Evolutionary conservation across 2,797 vertebrate genomes (phyloP), one percentile per base, ranked within the genome.

Genomic region (Fundulus diaphanus): DNA sequence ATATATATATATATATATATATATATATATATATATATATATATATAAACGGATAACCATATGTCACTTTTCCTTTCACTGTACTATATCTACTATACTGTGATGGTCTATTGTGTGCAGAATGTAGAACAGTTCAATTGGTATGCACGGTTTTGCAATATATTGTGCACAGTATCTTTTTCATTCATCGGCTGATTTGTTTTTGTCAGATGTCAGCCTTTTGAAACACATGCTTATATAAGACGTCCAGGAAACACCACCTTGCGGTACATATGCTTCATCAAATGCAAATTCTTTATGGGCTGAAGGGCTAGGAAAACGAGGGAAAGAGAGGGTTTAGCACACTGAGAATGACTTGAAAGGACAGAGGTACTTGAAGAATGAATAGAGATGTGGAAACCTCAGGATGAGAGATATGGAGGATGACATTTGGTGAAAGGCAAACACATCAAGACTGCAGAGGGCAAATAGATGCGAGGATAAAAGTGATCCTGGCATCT

Each of bases 391-490:
- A 71, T 31, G 73, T 20, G 79, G 42, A 80, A 87, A 82, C 80
- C n/a, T 24, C 68, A 82, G 73, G 52, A 80, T 69, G 77, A 77
- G 78, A 87, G 75, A 72, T 72, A 48, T 54, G 35, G 66, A 80
- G 76, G 78, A 72, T 68, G 71, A 73, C 68, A 68, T 57, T 22
- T 27, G 63, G 63, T 68, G 71, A 70, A 78, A 78, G 35, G 63
- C 78, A 79, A 72, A 72, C 51, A 77, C 69, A 81, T 68, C 57
- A 76, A 79, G 33, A 82, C 74, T 78, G 78, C 61, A 81, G 54
- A 88, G 85, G 76, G 80, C 82, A 87, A 87, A 81, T 68, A 77
- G 83, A 85, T 78, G 57, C 52, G 49, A 72, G 73, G 79, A 89
- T 87, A 84, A 90, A 91, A 85, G 82, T 33, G 80, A 78, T 82